Evolutionary conservation across 1,140 invertebrate genomes (phyloP).

Genomic region (Bombus polaris): DNA sequence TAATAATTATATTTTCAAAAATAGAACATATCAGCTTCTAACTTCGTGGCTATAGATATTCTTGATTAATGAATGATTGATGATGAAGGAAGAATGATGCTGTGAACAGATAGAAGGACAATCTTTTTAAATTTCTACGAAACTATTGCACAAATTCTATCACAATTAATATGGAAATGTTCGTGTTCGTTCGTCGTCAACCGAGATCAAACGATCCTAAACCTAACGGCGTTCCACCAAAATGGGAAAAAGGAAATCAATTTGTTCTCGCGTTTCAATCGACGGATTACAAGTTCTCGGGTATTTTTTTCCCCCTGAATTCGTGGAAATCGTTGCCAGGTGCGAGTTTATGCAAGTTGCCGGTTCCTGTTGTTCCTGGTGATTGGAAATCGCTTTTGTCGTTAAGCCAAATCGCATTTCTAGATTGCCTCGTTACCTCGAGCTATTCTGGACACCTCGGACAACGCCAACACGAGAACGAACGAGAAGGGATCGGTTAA

Average conservation of each 20-base stretch:
- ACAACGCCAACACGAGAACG: constrained; percentile 26
- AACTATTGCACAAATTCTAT: background rate
- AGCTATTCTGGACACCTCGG: constrained; percentile 65
- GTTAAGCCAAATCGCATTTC: constrained; percentile 70
- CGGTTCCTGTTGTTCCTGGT: constrained; percentile 58
- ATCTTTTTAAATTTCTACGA: background rate
- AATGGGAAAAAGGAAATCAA: constrained; percentile 11
- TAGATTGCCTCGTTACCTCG: constrained; percentile 68
- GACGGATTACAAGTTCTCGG: constrained; percentile 29
- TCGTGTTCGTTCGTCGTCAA: too few relatives aligned
- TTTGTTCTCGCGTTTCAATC: constrained; percentile 20
- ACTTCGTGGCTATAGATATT: too few relatives aligned
- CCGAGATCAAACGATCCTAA: background rate
- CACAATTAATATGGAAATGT: background rate
- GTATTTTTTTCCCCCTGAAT: background rate
- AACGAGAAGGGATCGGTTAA: constrained; percentile 49
- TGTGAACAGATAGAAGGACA: too few relatives aligned
- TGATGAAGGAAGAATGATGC: too few relatives aligned
- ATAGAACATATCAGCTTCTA: too few relatives aligned
- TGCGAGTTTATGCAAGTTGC: constrained; percentile 51
- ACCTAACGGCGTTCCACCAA: background rate
- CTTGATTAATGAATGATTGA: too few relatives aligned
- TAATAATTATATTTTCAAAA: too few relatives aligned
- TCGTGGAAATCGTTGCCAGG: constrained; percentile 27
- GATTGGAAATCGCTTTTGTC: constrained; percentile 71